Conservation (phyloP, 2,113 vertebrate species). For the Raja brachyura region DNA sequence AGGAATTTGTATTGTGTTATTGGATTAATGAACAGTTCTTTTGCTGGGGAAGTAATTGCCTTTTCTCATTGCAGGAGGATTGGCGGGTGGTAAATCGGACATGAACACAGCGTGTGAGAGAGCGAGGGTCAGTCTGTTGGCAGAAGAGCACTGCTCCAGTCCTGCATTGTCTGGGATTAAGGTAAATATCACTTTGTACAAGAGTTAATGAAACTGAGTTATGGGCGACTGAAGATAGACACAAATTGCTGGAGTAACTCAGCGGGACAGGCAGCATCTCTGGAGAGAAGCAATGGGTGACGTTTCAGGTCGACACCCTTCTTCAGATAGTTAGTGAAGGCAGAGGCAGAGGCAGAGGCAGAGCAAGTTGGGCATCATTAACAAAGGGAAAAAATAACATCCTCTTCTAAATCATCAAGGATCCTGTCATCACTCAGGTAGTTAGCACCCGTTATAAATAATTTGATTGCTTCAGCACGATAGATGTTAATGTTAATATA, state of each 20-base stretch:
- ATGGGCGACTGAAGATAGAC: not conserved
- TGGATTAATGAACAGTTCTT: not conserved
- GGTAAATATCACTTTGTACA: slow-evolving; percentile 52
- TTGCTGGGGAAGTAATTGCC: not conserved
- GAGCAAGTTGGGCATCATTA: not conserved
- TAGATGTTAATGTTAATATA: not conserved
- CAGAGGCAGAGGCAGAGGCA: not conserved
- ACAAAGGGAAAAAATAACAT: not conserved
- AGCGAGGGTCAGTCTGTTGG: slow-evolving; percentile 44
- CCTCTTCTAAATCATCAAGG: not conserved
- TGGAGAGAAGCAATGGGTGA: too few relatives aligned
- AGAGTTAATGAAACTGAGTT: not conserved
- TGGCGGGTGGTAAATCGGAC: slow-evolving; percentile 45
- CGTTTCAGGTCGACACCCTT: too few relatives aligned
- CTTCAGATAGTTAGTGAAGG: not conserved
- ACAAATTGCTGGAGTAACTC: too few relatives aligned
- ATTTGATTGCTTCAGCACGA: not conserved
- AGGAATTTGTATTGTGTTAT: not conserved
- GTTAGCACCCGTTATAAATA: not conserved
- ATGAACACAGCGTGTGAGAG: slow-evolving; percentile 58
- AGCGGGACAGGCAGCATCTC: too few relatives aligned
- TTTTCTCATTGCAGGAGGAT: slow-evolving; percentile 41
- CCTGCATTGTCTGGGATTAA: slow-evolving; percentile 51
- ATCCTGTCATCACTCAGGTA: not conserved
- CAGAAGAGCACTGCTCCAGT: slow-evolving; percentile 51